phyloP scores from a whole-genome alignment of 2,797 vertebrate genomes.

The Gambelia wislizenii region DNA sequence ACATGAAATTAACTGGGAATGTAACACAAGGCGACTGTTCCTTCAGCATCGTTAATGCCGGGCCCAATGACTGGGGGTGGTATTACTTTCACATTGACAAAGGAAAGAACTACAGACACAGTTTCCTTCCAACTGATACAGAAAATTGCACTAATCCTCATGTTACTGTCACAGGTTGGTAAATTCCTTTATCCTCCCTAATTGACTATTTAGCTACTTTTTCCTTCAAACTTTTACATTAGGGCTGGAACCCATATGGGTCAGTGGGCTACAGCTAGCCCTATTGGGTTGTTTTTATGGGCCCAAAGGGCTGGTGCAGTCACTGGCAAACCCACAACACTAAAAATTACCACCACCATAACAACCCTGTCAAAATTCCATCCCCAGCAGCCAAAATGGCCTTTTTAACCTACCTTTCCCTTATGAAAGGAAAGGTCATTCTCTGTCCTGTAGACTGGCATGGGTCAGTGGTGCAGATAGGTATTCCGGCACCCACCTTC shows the following conservation, averaged over 20 bases:
- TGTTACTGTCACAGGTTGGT: neutral
- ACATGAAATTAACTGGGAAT: neutral
- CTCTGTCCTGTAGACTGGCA: too few relatives aligned
- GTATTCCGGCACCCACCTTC: too few relatives aligned
- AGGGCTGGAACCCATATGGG: neutral
- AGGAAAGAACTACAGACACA: neutral
- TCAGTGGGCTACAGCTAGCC: too few relatives aligned
- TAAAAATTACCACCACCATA: neutral
- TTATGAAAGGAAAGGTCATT: too few relatives aligned
- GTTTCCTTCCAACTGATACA: accelerated
- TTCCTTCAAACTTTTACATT: neutral
- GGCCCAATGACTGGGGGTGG: accelerated
- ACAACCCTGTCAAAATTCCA: too few relatives aligned
- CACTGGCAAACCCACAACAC: neutral
- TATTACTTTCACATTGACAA: conserved; percentile 16
- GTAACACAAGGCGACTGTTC: neutral
- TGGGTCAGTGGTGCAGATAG: too few relatives aligned
- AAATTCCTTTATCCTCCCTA: too few relatives aligned
- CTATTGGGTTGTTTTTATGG: too few relatives aligned
- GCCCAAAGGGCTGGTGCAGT: too few relatives aligned
- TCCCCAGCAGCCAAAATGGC: too few relatives aligned
- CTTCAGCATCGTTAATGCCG: neutral
- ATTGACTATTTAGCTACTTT: neutral
- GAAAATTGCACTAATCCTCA: neutral
- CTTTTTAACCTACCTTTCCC: too few relatives aligned